These are phyloP conservation scores for Gambusia affinis DNA, from an alignment of 2,113 vertebrate genomes.

Conservation along the genomic window DNA sequence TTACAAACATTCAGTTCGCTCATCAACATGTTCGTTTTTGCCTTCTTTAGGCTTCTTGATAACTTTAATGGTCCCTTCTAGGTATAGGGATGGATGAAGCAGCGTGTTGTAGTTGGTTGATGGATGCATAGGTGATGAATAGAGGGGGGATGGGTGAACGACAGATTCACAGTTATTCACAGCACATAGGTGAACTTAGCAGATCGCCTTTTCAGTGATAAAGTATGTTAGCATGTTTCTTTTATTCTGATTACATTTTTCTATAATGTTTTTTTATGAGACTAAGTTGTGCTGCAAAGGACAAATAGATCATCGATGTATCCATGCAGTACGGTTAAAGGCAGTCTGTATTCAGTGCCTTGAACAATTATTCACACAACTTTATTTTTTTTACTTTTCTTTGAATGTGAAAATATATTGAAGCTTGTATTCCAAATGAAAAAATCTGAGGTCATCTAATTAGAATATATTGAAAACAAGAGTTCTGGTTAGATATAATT, in stretches of 20 bases:
- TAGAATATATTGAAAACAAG: neutral
- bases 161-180: constrained; percentile 50
- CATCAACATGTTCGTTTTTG: constrained; percentile 10
- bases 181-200: constrained; percentile 28
- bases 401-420: neutral
- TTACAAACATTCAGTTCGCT: constrained; percentile 6
- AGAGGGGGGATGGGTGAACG: constrained; percentile 33
- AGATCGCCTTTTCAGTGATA: constrained; percentile 29
- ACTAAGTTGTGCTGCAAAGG: neutral
- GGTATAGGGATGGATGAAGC: constrained; percentile 29
- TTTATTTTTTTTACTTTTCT: neutral
- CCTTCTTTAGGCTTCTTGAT: neutral
- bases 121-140: constrained; percentile 45
- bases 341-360: neutral
- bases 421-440: neutral
- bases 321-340: neutral
- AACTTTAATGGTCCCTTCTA: neutral
- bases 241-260: constrained; percentile 30
- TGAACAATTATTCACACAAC: neutral
- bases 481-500: neutral
- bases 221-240: constrained; percentile 23
- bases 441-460: neutral
- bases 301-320: neutral
- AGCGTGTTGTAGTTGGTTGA: constrained; percentile 35
- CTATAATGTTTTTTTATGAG: neutral